Percentiles rank a stretch among this genome's conserved stretches.
Evolutionary conservation across 2,888 invertebrate species (phyloP).

Genomic region (Ecdyonurus torrentis): DNA sequence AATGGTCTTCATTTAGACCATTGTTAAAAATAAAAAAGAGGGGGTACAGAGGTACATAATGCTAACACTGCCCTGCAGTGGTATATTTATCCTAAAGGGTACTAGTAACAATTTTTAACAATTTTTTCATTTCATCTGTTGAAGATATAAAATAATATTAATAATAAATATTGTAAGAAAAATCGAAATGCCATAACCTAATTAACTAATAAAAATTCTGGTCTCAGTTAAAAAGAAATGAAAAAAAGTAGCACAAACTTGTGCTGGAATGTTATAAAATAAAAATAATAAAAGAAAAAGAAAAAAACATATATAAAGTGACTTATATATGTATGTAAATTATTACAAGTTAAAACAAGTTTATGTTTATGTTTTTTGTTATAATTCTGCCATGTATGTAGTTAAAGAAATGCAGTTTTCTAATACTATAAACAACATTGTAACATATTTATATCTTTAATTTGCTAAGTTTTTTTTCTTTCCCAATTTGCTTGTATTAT

Average conservation of each 20-base stretch:
- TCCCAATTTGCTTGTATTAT: too few relatives aligned
- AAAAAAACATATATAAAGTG: neutral
- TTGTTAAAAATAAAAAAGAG: neutral
- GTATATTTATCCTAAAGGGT: too few relatives aligned
- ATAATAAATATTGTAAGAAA: too few relatives aligned
- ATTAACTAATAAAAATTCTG: neutral
- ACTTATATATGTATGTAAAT: too few relatives aligned
- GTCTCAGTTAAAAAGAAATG: neutral
- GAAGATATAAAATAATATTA: neutral
- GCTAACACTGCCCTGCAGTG: neutral
- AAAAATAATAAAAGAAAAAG: neutral
- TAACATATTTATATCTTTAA: neutral
- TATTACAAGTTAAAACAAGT: neutral
- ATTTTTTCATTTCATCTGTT: neutral
- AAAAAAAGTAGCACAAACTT: too few relatives aligned
- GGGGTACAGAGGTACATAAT: neutral
- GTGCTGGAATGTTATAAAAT: neutral
- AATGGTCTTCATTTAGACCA: too few relatives aligned
- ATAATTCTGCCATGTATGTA: neutral
- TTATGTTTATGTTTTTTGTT: neutral
- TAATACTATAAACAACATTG: neutral
- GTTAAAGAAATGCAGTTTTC: neutral
- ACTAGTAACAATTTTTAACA: neutral
- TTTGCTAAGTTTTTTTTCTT: neutral
- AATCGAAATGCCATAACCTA: neutral